Percentiles rank a stretch among this genome's conserved stretches.
phyloP scores from a whole-genome alignment of 2,113 vertebrate species.

The Lepus timidus region DNA sequence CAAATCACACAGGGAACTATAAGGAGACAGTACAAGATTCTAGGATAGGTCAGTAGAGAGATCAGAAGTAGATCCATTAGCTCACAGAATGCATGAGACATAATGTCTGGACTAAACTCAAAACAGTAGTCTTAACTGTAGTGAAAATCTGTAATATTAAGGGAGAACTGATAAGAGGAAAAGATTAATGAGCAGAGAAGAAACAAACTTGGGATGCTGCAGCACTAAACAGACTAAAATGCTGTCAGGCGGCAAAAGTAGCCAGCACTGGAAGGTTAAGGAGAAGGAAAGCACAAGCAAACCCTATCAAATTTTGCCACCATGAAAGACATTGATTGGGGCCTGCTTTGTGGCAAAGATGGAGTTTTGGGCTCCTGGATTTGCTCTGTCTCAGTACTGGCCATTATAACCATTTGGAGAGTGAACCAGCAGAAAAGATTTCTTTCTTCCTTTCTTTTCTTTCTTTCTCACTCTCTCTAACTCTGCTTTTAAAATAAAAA shows the following conservation, averaged over 20 bases:
- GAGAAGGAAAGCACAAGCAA: background rate
- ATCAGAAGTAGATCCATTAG: constrained; percentile 14
- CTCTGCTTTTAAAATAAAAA: no score
- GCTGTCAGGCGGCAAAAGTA: background rate
- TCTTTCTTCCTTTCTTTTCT: no score
- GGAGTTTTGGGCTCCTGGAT: no score
- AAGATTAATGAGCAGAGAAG: background rate
- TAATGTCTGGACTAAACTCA: background rate
- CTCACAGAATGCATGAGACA: background rate
- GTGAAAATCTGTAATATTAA: background rate
- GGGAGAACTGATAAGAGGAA: background rate
- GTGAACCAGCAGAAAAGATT: no score
- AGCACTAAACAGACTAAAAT: background rate
- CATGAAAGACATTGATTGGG: background rate
- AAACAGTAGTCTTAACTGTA: background rate
- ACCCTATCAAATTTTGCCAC: background rate
- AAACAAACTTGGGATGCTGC: background rate
- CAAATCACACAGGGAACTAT: background rate
- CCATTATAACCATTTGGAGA: no score
- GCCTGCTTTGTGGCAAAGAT: no score
- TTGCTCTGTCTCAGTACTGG: no score
- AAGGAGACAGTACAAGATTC: background rate
- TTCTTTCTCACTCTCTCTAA: no score
- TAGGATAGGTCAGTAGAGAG: background rate
- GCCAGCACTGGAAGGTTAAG: background rate